A percentile compares a stretch with the other conserved stretches of the same genome.
phyloP scores from a whole-genome alignment of 1,140 invertebrate genomes.

The Luehdorfia chinensis region DNA sequence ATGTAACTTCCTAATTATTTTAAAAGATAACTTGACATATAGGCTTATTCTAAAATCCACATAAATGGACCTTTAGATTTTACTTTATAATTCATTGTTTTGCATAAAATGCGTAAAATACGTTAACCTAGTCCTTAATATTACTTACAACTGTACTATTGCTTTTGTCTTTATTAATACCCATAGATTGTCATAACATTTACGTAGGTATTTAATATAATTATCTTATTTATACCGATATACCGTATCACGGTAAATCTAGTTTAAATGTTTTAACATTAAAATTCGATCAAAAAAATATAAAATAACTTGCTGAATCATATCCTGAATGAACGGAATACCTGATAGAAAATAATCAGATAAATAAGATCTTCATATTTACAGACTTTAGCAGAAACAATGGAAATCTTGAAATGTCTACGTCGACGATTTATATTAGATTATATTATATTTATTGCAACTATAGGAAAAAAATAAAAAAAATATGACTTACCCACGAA shows the following conservation, averaged over 20 bases:
- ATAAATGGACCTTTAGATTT: too few species aligned
- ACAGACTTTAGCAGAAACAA: conserved; percentile 57
- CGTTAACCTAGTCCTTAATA: conserved; percentile 28
- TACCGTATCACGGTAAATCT: neutral
- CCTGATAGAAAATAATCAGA: conserved; percentile 62
- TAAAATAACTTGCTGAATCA: conserved; percentile 36
- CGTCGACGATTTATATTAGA: conserved; percentile 60
- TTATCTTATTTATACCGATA: neutral
- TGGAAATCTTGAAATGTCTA: conserved; percentile 44
- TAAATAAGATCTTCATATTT: conserved; percentile 58
- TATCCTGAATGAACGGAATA: conserved; percentile 68
- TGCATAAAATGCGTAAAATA: conserved; percentile 29
- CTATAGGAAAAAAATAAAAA: conserved; percentile 71
- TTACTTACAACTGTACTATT: too few species aligned
- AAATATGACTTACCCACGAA: conserved; percentile 58
- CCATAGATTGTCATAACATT: neutral
- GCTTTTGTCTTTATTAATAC: conserved; percentile 3
- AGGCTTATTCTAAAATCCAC: too few species aligned
- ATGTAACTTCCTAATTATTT: too few species aligned
- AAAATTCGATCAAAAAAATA: too few species aligned
- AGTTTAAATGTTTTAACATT: too few species aligned
- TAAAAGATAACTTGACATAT: too few species aligned
- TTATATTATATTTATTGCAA: conserved; percentile 69
- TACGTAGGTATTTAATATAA: conserved; percentile 1
- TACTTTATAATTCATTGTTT: conserved; percentile 15